A percentile compares a stretch with the other conserved stretches of the same genome.
phyloP scores from a whole-genome alignment of 1,140 invertebrate genomes.

The Tribolium madens region DNA sequence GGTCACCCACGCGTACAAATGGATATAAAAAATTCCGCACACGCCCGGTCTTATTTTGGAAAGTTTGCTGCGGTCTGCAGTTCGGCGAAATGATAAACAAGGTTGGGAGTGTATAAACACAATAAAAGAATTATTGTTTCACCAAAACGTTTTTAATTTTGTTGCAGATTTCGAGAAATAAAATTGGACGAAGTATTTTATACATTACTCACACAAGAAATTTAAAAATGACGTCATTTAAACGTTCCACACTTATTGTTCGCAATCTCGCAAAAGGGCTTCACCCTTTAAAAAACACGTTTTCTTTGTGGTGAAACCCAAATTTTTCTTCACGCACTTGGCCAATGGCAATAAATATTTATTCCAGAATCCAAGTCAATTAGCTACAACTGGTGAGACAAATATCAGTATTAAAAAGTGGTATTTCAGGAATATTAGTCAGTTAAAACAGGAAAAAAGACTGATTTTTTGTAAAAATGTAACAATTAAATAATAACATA shows the following conservation, averaged over 20 bases:
- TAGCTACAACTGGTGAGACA: no score
- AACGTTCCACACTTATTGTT: constrained; percentile 22
- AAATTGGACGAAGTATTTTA: no score
- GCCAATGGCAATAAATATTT: no score
- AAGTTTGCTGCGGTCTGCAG: constrained; percentile 7
- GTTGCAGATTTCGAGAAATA: no score
- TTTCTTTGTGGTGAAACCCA: background rate
- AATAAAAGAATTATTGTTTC: background rate
- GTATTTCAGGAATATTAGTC: no score
- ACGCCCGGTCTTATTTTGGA: background rate
- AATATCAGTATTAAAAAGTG: no score
- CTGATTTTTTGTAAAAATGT: no score
- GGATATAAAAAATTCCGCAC: constrained; percentile 6
- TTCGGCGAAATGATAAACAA: background rate
- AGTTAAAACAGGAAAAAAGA: no score
- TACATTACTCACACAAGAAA: no score
- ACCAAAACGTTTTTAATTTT: no score
- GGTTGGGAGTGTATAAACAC: background rate
- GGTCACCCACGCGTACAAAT: background rate
- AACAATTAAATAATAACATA: no score
- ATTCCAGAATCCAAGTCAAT: no score
- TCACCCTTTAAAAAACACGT: background rate
- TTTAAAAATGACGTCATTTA: constrained; percentile 15
- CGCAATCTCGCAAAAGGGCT: background rate
- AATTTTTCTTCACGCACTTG: background rate